Conservation (phyloP, 2,888 invertebrate species). For the Slavum lentiscoides region DNA sequence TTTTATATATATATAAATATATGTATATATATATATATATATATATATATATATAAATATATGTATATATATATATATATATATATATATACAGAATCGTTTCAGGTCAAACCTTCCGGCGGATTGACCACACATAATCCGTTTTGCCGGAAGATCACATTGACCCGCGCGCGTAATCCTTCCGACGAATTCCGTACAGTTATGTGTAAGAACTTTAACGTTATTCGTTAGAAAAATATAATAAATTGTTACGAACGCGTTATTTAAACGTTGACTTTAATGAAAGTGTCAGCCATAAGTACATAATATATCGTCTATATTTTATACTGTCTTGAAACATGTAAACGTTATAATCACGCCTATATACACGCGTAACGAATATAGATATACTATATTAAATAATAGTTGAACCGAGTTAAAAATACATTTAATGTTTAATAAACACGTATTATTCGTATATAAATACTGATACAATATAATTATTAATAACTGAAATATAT, state of each 20-base stretch:
- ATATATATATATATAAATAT: background rate
- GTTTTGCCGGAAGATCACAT: background rate
- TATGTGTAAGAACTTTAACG: background rate
- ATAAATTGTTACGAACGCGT: background rate
- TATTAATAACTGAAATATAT: too few relatives aligned
- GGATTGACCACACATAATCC: conserved; percentile 5
- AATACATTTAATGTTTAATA: too few relatives aligned
- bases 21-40: background rate
- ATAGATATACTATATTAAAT: too few relatives aligned
- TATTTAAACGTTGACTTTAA: conserved; percentile 9
- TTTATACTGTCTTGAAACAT: too few relatives aligned
- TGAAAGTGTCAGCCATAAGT: background rate
- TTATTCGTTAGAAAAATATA: background rate
- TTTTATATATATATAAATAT: background rate
- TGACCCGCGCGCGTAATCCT: background rate
- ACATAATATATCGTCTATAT: background rate
- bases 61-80: background rate
- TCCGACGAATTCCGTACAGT: background rate
- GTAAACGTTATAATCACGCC: too few relatives aligned
- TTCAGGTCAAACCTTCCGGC: background rate
- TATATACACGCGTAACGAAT: too few relatives aligned
- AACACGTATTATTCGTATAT: too few relatives aligned
- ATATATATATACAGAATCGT: background rate
- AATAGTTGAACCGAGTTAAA: too few relatives aligned
- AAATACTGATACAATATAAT: too few relatives aligned